Conservation (phyloP, 2,113 vertebrate genomes). For the Callorhinus ursinus region DNA sequence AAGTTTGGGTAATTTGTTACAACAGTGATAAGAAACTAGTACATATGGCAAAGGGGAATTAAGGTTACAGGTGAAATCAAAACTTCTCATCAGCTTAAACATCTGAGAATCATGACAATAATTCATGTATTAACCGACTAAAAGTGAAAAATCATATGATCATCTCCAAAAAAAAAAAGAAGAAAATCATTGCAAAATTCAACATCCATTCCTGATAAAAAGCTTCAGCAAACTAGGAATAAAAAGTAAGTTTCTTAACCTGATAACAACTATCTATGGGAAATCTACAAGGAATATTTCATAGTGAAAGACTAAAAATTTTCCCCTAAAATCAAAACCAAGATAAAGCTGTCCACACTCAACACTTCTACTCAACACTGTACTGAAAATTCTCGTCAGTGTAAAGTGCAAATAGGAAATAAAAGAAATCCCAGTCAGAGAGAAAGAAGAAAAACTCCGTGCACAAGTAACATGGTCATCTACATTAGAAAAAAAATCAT, state of each 20-base stretch:
- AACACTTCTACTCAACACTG: background rate
- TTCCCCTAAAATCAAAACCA: background rate
- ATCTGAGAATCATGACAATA: background rate
- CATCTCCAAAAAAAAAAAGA: background rate
- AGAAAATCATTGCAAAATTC: background rate
- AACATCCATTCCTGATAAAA: background rate
- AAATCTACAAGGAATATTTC: background rate
- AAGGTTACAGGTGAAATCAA: background rate
- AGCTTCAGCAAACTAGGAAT: background rate
- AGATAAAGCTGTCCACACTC: background rate
- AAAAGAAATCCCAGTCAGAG: background rate
- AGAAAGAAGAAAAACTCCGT: background rate
- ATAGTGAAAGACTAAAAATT: background rate
- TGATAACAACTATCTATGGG: background rate
- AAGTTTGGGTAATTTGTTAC: background rate
- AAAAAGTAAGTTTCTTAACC: background rate
- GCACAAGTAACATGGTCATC: background rate
- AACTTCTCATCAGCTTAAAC: background rate
- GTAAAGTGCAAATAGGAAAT: background rate
- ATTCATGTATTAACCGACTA: background rate
- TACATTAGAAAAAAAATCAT: background rate
- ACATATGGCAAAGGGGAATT: background rate
- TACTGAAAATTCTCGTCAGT: background rate
- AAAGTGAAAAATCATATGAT: background rate
- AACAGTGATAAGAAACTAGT: background rate